Base-by-base conservation (phyloP, 2,113 vertebrate species). In the Acanthochromis polyacanthus region DNA sequence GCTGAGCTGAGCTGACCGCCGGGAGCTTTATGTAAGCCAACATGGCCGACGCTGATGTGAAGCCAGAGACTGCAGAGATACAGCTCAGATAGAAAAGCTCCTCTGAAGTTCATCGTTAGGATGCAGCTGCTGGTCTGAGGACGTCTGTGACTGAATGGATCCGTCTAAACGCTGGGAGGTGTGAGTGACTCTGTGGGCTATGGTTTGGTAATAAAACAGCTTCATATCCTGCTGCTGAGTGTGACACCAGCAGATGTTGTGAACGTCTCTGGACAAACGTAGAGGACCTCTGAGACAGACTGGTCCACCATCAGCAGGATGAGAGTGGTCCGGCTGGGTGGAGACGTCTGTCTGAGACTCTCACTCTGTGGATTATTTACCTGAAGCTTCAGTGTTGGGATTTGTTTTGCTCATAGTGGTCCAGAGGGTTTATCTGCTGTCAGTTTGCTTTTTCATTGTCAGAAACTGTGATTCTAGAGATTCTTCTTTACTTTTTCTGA, bases 11-110 rank as follows among this genome's bases (percentile, higher is more conserved):
- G 30, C 60, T 22, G 81, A 71, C 75, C 61, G 10, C 51, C 38
- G n/a, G 5, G 25, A 60, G 65, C 36, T 88, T 88, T 92, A 88
- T 88, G 22, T 83, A 92, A 93, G 66, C 56, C 78, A 89, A 80
- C 74, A 86, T 71, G 82, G 86, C 83, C 1, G 62, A 43, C 7
- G 61, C 52, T 78, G 71, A 56, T 38, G 61, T 38, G 62, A 71
- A 56, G 52, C 1, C n/a, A n/a, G n/a, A 1, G 1, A 30, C n/a
- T 40, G 51, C 7, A 73, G 50, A 0, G 50, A 59, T 43, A 23
- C 17, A 40, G 32, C 43, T 62, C 52, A 16, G 2, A 12, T 20
- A 10, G 4, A 59, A 68, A 5, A 19, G 9, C 19, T 71, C 43
- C 10, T 43, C 23, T 61, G 11, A 75, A 11, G 1, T 22, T 4